Evolutionary conservation across 2,888 invertebrate genomes (phyloP).

Genomic region (Melieria crassipennis): DNA sequence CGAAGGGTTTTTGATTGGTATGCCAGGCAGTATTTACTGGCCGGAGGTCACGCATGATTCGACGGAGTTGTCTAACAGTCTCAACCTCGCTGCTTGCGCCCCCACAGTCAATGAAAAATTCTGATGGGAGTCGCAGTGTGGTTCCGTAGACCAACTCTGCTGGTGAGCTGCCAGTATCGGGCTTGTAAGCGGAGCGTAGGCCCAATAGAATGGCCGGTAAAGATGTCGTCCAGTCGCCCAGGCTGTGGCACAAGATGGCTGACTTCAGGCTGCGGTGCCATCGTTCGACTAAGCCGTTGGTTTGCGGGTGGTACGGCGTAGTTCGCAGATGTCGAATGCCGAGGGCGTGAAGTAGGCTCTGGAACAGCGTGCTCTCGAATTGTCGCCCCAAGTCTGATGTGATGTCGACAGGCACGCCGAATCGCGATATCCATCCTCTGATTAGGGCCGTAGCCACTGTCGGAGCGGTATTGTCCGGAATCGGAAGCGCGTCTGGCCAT

Average conservation of each 20-base stretch:
- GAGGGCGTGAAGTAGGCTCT: background rate
- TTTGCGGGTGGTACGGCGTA: slow-evolving; percentile 16
- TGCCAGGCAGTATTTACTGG: slow-evolving; percentile 4
- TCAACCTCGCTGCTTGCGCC: no score
- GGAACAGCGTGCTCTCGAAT: background rate
- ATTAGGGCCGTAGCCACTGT: slow-evolving; percentile 39
- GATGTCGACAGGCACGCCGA: slow-evolving; percentile 23
- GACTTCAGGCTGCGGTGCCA: slow-evolving; percentile 20
- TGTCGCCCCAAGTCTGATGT: slow-evolving; percentile 20
- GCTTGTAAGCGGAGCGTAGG: slow-evolving; percentile 48
- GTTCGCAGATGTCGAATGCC: background rate
- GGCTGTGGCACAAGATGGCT: slow-evolving; percentile 11
- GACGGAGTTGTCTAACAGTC: no score
- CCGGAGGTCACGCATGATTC: background rate
- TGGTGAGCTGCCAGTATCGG: slow-evolving; percentile 33
- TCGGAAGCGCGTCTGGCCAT: slow-evolving; percentile 31
- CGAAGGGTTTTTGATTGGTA: background rate
- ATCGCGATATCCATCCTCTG: slow-evolving; percentile 53
- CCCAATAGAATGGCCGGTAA: slow-evolving; percentile 58
- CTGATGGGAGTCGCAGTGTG: no score
- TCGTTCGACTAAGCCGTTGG: slow-evolving; percentile 15
- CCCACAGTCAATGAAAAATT: no score
- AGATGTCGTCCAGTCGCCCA: slow-evolving; percentile 3
- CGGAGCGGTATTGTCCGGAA: background rate
- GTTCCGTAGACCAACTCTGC: slow-evolving; percentile 10